Conservation (phyloP, 2,113 vertebrate species). For the Cryptotis parvus region DNA sequence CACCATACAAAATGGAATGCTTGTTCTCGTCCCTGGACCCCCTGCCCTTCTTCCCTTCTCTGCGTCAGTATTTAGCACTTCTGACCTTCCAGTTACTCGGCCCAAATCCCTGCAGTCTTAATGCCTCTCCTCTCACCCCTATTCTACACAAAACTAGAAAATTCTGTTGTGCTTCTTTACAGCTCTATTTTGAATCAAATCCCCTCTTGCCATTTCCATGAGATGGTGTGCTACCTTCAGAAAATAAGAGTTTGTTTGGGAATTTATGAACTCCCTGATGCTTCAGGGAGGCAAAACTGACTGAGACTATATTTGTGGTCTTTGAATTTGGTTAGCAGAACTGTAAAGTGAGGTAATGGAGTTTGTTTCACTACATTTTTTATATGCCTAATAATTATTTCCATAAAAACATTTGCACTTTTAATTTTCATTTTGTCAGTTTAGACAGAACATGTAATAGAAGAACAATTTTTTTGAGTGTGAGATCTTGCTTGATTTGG, state of each 20-base stretch:
- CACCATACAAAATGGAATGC: background rate
- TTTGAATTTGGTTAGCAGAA: background rate
- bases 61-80: background rate
- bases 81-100: background rate
- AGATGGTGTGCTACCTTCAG: background rate
- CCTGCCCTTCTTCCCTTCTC: background rate
- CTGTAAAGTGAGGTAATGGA: background rate
- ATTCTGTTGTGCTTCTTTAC: background rate
- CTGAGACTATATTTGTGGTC: background rate
- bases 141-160: background rate
- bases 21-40: background rate
- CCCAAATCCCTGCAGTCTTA: background rate
- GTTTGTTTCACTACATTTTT: background rate
- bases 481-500: conserved; percentile 12
- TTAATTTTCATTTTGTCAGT: background rate
- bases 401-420: background rate
- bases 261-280: background rate
- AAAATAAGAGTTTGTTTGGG: background rate
- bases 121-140: background rate
- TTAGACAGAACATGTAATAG: background rate
- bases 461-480: background rate
- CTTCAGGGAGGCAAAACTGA: background rate
- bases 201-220: background rate
- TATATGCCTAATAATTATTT: background rate
- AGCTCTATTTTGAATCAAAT: background rate